Conservation (phyloP, 2,113 vertebrate species). For the Piaya cayana region DNA sequence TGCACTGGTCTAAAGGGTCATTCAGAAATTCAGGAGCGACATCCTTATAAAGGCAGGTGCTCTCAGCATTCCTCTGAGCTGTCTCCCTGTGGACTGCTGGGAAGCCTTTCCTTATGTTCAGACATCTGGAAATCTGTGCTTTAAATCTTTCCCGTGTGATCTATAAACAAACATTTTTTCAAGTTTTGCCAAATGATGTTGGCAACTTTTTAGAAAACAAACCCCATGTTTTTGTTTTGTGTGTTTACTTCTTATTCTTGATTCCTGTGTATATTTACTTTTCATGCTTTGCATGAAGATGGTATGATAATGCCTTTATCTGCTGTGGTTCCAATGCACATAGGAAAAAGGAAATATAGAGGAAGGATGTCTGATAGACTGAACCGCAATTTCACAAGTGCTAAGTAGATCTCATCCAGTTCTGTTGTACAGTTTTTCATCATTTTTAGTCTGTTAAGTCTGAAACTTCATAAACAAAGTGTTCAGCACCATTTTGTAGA, state of each 20-base stretch:
- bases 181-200: not conserved
- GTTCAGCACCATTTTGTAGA: not conserved
- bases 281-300: not conserved
- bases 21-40: not conserved
- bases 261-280: not conserved
- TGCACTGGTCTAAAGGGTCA: rapidly evolving
- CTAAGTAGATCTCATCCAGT: not conserved
- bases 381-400: not conserved
- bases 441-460: not conserved
- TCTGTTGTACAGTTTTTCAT: not conserved
- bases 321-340: not conserved
- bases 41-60: not conserved
- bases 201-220: not conserved
- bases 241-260: not conserved
- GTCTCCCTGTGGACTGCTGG: not conserved
- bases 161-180: not conserved
- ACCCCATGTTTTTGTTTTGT: not conserved
- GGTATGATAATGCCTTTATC: not conserved
- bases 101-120: not conserved
- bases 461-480: not conserved
- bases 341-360: not conserved
- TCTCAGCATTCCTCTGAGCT: not conserved
- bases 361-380: not conserved
- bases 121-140: not conserved
- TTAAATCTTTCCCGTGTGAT: not conserved